Base-by-base conservation (phyloP, 1,140 invertebrate species). In the Cyclina sinensis region DNA sequence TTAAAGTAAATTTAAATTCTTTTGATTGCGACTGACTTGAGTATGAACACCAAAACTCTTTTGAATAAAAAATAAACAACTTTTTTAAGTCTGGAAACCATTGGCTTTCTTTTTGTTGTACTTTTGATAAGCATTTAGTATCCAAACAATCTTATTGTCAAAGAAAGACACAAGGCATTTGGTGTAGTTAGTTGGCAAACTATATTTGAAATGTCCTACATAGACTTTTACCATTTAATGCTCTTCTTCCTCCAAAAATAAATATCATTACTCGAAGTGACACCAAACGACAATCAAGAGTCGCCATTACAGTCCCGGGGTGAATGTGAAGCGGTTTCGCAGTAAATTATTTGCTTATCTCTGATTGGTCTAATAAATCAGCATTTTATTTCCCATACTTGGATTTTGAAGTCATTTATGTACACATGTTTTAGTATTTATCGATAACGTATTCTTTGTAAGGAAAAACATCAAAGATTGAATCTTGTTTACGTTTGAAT, bases 351-450 rank as follows among this genome's bases (percentile, higher is more conserved):
- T 70, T 59, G 54, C 85, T 87, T 87, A 79, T 86, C 84, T 86
- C 51, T 62, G 70, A 86, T 86, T 86, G 84, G 84, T 74, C 68
- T 73, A 59, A 86, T 86, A 86, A 86, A 86, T 86, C 84, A 86
- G 70, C 35, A 62, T 74, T 78, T 74, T 86, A 86, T 86, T 87
- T 43, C 46, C 74, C 51, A 87, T 80, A 87, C 85, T 65, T 80
- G 74, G 85, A 87, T 87, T 80, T 79, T 79, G 85, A 80, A 87
- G 85, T 87, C 85, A 87, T 87, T 87, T 87, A 87, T 87, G 85
- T 87, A 87, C 85, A 87, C 85, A 87, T 87, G 85, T 87, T 87
- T 87, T 87, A 87, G 51, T 87, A 87, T 87, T 87, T 87, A 87
- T 87, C 59, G 85, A 87, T 87, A 87, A 87, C 32, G 76, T 54